A percentile compares a stretch with the other conserved stretches of the same genome.
Conservation (phyloP, 2,113 vertebrate genomes). For the Tenrec ecaudatus region DNA sequence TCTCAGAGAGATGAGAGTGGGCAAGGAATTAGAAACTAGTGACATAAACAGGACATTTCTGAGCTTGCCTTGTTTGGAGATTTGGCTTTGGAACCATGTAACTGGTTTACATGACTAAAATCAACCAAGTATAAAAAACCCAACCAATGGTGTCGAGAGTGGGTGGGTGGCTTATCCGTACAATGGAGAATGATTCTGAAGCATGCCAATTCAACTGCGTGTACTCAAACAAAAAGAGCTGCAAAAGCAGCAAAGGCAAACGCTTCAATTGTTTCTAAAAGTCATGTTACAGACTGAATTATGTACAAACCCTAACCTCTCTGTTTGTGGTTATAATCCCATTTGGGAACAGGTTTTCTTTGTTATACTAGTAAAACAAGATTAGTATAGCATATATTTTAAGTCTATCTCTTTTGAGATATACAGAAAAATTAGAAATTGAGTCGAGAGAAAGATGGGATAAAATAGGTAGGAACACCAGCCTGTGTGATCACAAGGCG, state of each 20-base stretch:
- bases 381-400: too few relatives aligned
- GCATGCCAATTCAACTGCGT: constrained; percentile 27
- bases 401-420: too few relatives aligned
- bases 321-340: too few relatives aligned
- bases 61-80: not conserved
- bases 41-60: not conserved
- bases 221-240: not conserved
- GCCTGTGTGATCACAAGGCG: too few relatives aligned
- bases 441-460: too few relatives aligned
- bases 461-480: too few relatives aligned
- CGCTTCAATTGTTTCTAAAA: not conserved
- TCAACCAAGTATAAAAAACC: constrained; percentile 36
- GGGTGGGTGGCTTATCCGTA: not conserved
- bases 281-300: not conserved
- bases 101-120: constrained; percentile 30
- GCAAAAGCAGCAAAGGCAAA: not conserved
- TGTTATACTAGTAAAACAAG: too few relatives aligned
- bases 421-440: too few relatives aligned
- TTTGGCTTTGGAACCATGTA: constrained; percentile 25
- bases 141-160: not conserved
- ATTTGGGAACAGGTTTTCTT: too few relatives aligned
- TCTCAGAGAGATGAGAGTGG: not conserved
- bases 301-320: too few relatives aligned
- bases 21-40: not conserved
- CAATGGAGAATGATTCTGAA: not conserved